Percentiles rank a stretch among this genome's conserved stretches.
Evolutionary conservation across 2,888 invertebrate genomes (phyloP).

Genomic region (Dolichopus griseipennis): DNA sequence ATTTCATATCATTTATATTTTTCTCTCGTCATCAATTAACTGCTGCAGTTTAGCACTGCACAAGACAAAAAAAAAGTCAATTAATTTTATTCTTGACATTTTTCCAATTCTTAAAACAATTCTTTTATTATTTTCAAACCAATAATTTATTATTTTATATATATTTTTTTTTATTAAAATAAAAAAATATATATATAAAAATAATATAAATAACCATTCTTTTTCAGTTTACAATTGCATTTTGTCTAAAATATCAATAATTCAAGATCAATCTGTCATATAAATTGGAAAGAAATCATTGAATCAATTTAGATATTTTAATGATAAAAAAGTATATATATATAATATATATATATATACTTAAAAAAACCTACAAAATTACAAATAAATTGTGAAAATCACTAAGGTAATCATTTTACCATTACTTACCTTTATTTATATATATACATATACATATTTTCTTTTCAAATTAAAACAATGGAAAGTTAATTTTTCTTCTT

Average conservation of each 20-base stretch:
- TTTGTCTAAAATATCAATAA: conserved; percentile 19
- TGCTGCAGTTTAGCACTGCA: no score
- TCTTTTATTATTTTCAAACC: neutral
- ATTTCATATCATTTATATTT: no score
- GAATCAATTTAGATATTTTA: conserved; percentile 9
- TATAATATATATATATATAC: neutral
- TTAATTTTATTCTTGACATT: neutral
- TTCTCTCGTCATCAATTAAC: no score
- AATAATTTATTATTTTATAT: neutral
- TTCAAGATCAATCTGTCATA: conserved; percentile 45
- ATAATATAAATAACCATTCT: conserved; percentile 2
- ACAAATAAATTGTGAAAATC: neutral
- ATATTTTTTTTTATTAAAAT: no score
- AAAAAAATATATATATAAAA: neutral
- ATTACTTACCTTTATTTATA: neutral
- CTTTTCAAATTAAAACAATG: neutral
- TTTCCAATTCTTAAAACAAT: neutral
- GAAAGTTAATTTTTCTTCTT: neutral
- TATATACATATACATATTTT: no score
- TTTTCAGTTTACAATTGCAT: neutral
- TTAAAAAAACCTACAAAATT: neutral
- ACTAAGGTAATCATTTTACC: neutral
- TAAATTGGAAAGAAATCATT: conserved; percentile 35
- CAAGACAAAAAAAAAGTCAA: neutral
- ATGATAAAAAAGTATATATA: neutral